phyloP scores from a whole-genome alignment of 2,113 vertebrate species.

The Dolichotis patagonum region DNA sequence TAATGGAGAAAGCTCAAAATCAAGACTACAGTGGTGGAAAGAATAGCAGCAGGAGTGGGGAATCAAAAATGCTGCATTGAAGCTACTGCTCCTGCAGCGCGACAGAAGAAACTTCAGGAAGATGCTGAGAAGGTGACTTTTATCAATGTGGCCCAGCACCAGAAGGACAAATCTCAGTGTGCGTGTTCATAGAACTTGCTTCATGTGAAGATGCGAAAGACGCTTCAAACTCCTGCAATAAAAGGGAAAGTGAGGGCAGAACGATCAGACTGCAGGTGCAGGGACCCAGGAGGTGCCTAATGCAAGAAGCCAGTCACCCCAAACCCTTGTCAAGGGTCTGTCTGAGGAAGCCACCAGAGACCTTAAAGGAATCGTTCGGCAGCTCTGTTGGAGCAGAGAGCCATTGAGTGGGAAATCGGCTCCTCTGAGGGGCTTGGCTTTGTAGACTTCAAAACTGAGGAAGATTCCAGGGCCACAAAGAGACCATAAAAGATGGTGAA shows the following conservation, averaged over 20 bases:
- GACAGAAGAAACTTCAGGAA: background rate
- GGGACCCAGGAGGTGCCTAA: conserved; percentile 81
- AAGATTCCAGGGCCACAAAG: conserved; percentile 80
- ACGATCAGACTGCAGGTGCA: conserved; percentile 83
- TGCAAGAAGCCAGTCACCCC: conserved; percentile 88
- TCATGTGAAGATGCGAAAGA: background rate
- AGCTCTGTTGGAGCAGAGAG: conserved; percentile 91
- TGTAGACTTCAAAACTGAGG: conserved; percentile 94
- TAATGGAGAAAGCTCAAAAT: conserved; percentile 93
- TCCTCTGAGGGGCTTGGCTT: conserved; percentile 97
- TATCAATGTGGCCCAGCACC: background rate
- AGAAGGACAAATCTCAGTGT: background rate
- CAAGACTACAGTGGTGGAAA: conserved; percentile 81
- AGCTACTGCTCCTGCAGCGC: conserved; percentile 82
- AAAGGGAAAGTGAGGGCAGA: background rate
- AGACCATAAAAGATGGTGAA: background rate
- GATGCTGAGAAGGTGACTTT: background rate
- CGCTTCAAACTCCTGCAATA: background rate
- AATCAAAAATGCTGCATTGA: conserved; percentile 92
- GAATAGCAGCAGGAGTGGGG: conserved; percentile 73
- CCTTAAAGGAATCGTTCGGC: conserved; percentile 92
- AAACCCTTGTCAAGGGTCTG: conserved; percentile 94
- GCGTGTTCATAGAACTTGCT: background rate
- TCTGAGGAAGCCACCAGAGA: conserved; percentile 94
- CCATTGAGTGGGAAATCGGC: conserved; percentile 94